A percentile compares a stretch with the other conserved stretches of the same genome.
Conservation (phyloP, 2,888 invertebrate genomes). For the Drosophila colorata region DNA sequence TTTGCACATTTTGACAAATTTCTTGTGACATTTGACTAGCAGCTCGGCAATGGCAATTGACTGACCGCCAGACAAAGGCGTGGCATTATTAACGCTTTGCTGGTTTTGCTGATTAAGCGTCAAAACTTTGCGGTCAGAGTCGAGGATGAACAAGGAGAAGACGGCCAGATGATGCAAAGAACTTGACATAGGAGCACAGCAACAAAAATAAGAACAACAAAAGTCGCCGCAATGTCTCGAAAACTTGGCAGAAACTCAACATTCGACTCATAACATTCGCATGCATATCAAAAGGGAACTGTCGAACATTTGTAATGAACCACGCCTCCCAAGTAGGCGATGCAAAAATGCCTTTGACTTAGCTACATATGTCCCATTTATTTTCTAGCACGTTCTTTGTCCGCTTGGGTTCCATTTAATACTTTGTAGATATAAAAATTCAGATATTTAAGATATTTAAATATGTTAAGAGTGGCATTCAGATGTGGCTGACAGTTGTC, state of each 20-base stretch:
- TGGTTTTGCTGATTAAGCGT: conserved; percentile 68
- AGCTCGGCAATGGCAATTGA: conserved; percentile 36
- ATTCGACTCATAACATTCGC: background rate
- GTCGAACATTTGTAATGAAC: too few relatives aligned
- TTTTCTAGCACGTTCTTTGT: too few relatives aligned
- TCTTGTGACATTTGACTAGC: conserved; percentile 63
- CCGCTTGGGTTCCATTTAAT: too few relatives aligned
- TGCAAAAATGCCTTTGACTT: too few relatives aligned
- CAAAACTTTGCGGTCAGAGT: conserved; percentile 64
- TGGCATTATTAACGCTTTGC: conserved; percentile 76
- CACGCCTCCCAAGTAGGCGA: conserved; percentile 3
- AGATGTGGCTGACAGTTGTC: too few relatives aligned
- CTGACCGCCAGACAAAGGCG: conserved; percentile 55
- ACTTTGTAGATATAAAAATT: too few relatives aligned
- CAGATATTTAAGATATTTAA: too few relatives aligned
- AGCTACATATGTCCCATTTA: too few relatives aligned
- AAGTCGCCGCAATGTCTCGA: conserved; percentile 55
- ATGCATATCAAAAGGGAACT: background rate
- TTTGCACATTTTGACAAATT: conserved; percentile 68
- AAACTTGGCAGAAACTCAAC: conserved; percentile 13
- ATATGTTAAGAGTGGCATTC: too few relatives aligned
- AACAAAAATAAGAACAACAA: conserved; percentile 8
- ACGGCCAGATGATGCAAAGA: background rate
- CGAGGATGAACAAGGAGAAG: conserved; percentile 17
- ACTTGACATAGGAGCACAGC: background rate